phyloP scores from a whole-genome alignment of 2,113 vertebrate genomes.

The Excalfactoria chinensis region DNA sequence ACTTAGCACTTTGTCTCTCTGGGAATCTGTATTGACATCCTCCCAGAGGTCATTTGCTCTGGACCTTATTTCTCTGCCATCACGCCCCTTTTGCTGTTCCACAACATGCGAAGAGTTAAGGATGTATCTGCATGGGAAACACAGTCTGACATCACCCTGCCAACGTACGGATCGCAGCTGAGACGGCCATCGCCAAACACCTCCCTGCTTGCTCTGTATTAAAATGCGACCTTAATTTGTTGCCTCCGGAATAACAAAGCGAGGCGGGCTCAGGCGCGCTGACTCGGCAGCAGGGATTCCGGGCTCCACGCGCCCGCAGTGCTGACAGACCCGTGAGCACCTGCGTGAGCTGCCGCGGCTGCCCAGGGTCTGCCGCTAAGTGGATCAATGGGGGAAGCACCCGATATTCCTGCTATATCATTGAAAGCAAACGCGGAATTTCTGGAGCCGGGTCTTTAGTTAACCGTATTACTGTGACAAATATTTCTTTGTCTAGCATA shows the following conservation, averaged over 20 bases:
- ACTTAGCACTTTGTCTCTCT: neutral
- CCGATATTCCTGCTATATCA: constrained; percentile 65
- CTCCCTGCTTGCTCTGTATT: neutral
- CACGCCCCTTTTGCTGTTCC: neutral
- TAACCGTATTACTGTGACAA: constrained; percentile 79
- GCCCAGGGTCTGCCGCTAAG: constrained; percentile 24
- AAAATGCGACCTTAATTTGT: constrained; percentile 40
- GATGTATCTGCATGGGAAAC: rapidly evolving
- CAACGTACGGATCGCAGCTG: neutral
- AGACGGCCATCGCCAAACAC: neutral
- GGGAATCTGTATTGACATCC: neutral
- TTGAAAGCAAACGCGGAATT: constrained; percentile 73
- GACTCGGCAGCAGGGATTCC: neutral
- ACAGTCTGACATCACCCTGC: neutral
- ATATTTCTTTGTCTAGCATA: constrained; percentile 79
- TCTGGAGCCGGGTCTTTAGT: constrained; percentile 71
- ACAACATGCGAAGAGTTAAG: neutral
- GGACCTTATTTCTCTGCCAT: neutral
- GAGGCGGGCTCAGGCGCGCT: neutral
- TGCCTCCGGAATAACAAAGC: constrained; percentile 38
- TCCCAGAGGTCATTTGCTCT: neutral
- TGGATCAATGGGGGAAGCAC: constrained; percentile 74
- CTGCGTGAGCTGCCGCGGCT: constrained; percentile 28
- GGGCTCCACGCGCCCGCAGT: constrained; percentile 10
- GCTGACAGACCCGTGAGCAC: constrained; percentile 42